Evolutionary conservation across 2,888 invertebrate genomes (phyloP).

Genomic region (Ophonus ardosiacus): DNA sequence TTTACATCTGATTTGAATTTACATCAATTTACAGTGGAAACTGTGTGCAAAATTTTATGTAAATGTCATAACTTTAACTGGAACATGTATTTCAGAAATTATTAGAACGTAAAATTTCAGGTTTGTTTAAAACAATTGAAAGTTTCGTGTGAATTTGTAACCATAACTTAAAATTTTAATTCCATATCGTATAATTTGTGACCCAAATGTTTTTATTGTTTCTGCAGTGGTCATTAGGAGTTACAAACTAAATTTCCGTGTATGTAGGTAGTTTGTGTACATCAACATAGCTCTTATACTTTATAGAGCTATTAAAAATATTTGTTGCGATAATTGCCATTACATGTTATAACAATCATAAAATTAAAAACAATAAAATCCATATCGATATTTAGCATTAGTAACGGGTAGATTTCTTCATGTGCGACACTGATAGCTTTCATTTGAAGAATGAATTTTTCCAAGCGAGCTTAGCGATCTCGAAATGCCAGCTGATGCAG

Average conservation of each 20-base stretch:
- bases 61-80: constrained; percentile 56
- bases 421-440: constrained; percentile 39
- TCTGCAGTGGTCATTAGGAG: constrained; percentile 1
- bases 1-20: constrained; percentile 13
- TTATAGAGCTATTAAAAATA: constrained; percentile 21
- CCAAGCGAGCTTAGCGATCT: constrained; percentile 9
- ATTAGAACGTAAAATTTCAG: constrained; percentile 57
- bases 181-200: constrained; percentile 46
- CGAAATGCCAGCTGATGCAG: constrained; percentile 59
- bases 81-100: constrained; percentile 40
- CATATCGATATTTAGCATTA: constrained; percentile 13
- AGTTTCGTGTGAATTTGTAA: constrained; percentile 58
- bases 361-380: constrained; percentile 7
- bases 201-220: constrained; percentile 37
- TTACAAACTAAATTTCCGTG: constrained; percentile 16
- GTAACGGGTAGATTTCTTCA: background rate
- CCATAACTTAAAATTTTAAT: constrained; percentile 25
- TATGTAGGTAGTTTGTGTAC: background rate
- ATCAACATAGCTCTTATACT: background rate
- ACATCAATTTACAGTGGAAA: background rate
- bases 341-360: constrained; percentile 1
- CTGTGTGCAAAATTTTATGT: constrained; percentile 40
- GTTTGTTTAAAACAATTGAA: constrained; percentile 55
- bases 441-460: constrained; percentile 55
- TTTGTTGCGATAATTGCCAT: constrained; percentile 13